phyloP scores from a whole-genome alignment of 2,113 vertebrate species.

The Tyto alba region DNA sequence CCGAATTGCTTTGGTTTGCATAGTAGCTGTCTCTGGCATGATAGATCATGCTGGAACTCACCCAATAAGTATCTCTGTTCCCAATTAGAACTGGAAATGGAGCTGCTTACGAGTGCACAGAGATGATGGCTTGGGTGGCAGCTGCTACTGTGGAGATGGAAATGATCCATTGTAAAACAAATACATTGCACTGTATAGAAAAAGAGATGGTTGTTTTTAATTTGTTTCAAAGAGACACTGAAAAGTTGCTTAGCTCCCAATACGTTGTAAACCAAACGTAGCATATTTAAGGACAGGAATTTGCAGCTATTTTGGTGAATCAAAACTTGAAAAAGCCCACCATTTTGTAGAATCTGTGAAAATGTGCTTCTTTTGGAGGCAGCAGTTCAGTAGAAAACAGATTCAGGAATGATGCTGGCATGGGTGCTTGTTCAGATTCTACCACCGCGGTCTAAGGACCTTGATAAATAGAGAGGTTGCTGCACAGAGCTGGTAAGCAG shows the following conservation, averaged over 20 bases:
- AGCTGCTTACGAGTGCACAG: constrained; percentile 62
- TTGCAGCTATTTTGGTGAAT: background rate
- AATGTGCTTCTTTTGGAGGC: background rate
- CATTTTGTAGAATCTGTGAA: constrained; percentile 24
- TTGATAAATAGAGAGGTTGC: background rate
- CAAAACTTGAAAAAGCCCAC: constrained; percentile 1
- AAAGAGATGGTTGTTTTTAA: constrained; percentile 40
- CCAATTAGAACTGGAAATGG: constrained; percentile 78
- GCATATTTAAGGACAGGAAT: background rate
- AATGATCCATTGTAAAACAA: constrained; percentile 69
- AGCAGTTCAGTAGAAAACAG: background rate
- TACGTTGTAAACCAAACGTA: background rate
- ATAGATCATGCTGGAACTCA: constrained; percentile 77
- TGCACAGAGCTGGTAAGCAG: constrained; percentile 14
- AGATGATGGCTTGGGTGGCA: constrained; percentile 74
- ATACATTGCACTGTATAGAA: constrained; percentile 54
- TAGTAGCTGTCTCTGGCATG: constrained; percentile 76
- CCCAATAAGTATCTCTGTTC: constrained; percentile 78
- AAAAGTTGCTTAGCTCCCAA: constrained; percentile 31
- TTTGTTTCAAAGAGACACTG: constrained; percentile 44
- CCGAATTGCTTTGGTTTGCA: constrained; percentile 71
- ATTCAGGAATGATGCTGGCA: background rate
- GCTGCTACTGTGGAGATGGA: constrained; percentile 74
- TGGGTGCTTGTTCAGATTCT: background rate
- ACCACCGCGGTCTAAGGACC: background rate